phyloP scores from a whole-genome alignment of 2,113 vertebrate genomes.

The Cnemophilus loriae region DNA sequence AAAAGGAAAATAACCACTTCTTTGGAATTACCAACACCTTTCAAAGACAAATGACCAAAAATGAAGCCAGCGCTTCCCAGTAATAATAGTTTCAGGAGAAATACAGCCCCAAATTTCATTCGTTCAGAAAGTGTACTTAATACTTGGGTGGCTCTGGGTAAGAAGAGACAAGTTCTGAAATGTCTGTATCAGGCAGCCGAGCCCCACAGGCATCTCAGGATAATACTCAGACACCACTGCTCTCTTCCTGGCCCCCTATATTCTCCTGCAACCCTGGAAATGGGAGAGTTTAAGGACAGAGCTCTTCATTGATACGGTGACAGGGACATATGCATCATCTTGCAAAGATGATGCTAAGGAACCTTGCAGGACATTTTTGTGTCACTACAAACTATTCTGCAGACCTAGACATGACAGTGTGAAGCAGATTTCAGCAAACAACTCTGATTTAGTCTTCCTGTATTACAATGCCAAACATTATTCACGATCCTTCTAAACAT shows the following conservation, averaged over 20 bases:
- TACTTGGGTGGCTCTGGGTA: neutral
- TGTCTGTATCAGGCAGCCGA: neutral
- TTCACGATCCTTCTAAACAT: neutral
- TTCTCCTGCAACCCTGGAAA: neutral
- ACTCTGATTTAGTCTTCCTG: neutral
- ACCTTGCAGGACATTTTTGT: neutral
- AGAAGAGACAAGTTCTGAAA: neutral
- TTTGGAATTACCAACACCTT: neutral
- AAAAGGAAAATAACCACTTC: neutral
- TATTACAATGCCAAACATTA: neutral
- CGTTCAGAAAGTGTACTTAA: neutral
- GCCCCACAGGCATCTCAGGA: neutral
- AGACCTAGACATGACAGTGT: neutral
- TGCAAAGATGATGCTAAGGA: neutral
- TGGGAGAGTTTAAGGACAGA: neutral
- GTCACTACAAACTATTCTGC: neutral
- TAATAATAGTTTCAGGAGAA: neutral
- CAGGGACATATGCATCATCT: neutral
- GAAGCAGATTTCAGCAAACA: neutral
- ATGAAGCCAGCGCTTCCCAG: neutral
- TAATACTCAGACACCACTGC: too few species aligned
- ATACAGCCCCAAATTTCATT: neutral
- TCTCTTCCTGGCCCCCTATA: neutral
- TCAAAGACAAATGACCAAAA: neutral
- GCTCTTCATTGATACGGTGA: neutral